Conservation (phyloP, 2,797 vertebrate species). For the Rhincodon typus region DNA sequence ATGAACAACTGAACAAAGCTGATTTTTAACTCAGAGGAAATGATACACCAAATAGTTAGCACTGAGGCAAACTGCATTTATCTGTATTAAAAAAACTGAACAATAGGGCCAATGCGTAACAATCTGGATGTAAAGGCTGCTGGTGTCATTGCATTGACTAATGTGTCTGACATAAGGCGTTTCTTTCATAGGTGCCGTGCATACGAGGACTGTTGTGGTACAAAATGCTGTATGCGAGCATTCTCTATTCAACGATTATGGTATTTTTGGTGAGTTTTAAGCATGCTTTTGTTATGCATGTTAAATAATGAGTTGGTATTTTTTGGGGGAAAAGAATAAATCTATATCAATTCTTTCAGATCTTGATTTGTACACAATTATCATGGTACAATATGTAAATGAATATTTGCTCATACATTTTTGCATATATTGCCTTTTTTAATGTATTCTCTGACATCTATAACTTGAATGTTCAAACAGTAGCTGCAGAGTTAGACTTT, state of each 20-base stretch:
- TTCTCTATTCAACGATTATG: conserved; percentile 93
- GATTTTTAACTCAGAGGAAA: background rate
- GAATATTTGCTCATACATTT: background rate
- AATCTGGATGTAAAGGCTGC: background rate
- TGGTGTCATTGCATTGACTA: background rate
- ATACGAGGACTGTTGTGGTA: conserved; percentile 96
- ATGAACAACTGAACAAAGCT: background rate
- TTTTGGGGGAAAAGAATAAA: background rate
- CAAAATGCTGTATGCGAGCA: conserved; percentile 85
- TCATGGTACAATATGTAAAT: background rate
- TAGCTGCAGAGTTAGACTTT: background rate
- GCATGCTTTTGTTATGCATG: background rate
- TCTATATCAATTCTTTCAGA: background rate
- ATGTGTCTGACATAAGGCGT: background rate
- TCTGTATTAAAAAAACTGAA: background rate
- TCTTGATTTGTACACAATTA: background rate
- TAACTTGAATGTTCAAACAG: no score
- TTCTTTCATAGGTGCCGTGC: conserved; percentile 75
- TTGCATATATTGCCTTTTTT: background rate
- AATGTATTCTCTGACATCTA: background rate
- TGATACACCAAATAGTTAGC: background rate
- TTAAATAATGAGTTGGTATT: background rate
- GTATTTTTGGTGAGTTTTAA: conserved; percentile 86
- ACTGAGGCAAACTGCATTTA: background rate
- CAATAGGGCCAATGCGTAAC: no score